Base-by-base conservation (phyloP, 2,113 vertebrate species). In the Pristiophorus japonicus region DNA sequence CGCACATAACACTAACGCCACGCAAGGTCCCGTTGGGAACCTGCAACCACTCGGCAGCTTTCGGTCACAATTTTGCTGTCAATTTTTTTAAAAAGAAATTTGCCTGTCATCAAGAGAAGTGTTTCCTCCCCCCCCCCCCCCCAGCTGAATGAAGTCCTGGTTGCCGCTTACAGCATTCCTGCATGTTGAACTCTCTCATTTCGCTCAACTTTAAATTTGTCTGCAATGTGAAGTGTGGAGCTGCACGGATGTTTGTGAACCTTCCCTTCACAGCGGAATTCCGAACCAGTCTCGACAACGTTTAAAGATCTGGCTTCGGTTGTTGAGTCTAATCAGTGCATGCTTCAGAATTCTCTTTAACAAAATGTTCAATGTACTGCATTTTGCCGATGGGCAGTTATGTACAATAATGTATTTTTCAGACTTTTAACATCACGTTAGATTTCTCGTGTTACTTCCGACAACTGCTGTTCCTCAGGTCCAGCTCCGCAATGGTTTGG, bases 361-460 rank as follows among this genome's bases (percentile, higher is more conserved):
- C 14, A 63, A 94, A 94, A 94, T 94, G 93, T 94, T 94, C 38
- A 27, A 67, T 94, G 93, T 51, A 30, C 65, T 94, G 65, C 66
- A 70, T 94, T 38, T 51, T 94, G 93, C 38, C 93, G n/a, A n/a
- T n/a, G n/a, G n/a, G n/a, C n/a, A 73, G 14, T 45, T 47, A 45
- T 70, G 65, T 94, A 73, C 22, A 34, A 51, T 70, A 70, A 51
- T 94, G 93, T 70, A 94, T 94, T 70, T 94, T 94, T 70, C 66
- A 66, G n/a, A 66, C 59, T 65, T 92, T 22, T 94, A 94, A 94
- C 91, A 94, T 70, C 66, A 94, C 5, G 10, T 94, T 51, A 94
- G 20, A 70, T 51, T 51, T 94, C 30, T 67, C 34, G 45, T 70
- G 55, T 66, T 42, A 70, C 45, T 38, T 94, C 45, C 30, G 34